Evolutionary conservation across 2,797 vertebrate species (phyloP).

Genomic region (Anguilla anguilla): DNA sequence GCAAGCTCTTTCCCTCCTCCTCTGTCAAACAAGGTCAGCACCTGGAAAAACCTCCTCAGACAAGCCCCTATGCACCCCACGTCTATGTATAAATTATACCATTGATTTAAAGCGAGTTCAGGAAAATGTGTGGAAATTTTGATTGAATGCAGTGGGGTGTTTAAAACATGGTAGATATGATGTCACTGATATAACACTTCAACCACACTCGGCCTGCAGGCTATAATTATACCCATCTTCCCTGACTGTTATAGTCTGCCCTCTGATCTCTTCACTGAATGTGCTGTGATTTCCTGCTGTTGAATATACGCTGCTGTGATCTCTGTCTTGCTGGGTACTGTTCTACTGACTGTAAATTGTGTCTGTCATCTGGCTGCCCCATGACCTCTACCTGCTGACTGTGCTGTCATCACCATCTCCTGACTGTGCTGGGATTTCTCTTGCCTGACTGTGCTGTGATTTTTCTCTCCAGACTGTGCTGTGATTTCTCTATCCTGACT

Average conservation of each 20-base stretch:
- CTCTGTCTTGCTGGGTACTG: neutral
- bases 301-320: neutral
- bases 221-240: neutral
- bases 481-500: neutral
- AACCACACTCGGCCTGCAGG: neutral
- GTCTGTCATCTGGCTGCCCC: neutral
- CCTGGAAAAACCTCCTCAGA: no score
- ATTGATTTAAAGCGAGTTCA: neutral
- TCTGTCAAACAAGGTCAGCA: slow-evolving; percentile 90
- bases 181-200: neutral
- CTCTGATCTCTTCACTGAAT: no score
- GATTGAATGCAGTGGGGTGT: neutral
- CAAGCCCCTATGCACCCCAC: neutral
- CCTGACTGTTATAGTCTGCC: neutral
- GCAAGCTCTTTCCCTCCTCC: slow-evolving; percentile 83
- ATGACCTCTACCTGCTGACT: neutral
- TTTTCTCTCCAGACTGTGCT: neutral
- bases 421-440: slow-evolving; percentile 32
- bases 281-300: no score
- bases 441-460: slow-evolving; percentile 5
- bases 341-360: neutral
- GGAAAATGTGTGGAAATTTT: neutral
- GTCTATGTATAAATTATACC: neutral
- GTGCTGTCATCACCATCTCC: neutral
- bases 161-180: neutral